A percentile compares a stretch with the other conserved stretches of the same genome.
Conservation (phyloP, 2,888 invertebrate genomes). For the Cephus pygmeus region DNA sequence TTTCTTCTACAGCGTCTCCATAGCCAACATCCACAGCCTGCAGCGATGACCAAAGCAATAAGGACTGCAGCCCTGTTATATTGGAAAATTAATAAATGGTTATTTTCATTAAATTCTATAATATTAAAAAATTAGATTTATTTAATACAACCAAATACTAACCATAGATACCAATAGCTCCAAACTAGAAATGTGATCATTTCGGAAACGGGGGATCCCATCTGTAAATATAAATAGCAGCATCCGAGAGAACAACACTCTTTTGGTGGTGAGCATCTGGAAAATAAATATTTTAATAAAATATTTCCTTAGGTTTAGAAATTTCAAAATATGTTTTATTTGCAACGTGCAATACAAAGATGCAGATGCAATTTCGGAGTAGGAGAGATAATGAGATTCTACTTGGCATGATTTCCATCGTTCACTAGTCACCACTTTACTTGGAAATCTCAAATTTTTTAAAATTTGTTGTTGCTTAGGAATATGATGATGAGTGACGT, state of each 20-base stretch:
- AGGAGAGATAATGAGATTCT: background rate
- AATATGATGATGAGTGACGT: background rate
- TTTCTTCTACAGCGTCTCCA: slow-evolving; percentile 71
- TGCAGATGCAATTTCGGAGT: background rate
- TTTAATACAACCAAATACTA: slow-evolving; percentile 42
- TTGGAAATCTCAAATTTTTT: background rate
- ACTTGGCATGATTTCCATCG: background rate
- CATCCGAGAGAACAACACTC: slow-evolving; percentile 78
- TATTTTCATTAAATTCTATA: background rate
- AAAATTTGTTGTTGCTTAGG: too few relatives aligned
- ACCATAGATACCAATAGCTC: slow-evolving; percentile 78
- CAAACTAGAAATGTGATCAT: slow-evolving; percentile 75
- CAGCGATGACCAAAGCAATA: slow-evolving; percentile 76
- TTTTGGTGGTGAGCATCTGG: slow-evolving; percentile 77
- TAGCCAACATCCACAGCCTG: slow-evolving; percentile 76
- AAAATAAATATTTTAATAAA: slow-evolving; percentile 1
- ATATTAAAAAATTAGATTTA: background rate
- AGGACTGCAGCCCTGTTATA: slow-evolving; percentile 67
- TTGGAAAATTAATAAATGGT: background rate
- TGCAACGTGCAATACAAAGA: background rate
- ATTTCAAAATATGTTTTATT: background rate
- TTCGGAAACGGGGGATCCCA: slow-evolving; percentile 67
- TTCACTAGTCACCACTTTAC: background rate
- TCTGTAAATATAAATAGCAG: slow-evolving; percentile 67
- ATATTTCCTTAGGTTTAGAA: background rate